phyloP scores from a whole-genome alignment of 2,113 vertebrate species.

The Meleagris gallopavo region DNA sequence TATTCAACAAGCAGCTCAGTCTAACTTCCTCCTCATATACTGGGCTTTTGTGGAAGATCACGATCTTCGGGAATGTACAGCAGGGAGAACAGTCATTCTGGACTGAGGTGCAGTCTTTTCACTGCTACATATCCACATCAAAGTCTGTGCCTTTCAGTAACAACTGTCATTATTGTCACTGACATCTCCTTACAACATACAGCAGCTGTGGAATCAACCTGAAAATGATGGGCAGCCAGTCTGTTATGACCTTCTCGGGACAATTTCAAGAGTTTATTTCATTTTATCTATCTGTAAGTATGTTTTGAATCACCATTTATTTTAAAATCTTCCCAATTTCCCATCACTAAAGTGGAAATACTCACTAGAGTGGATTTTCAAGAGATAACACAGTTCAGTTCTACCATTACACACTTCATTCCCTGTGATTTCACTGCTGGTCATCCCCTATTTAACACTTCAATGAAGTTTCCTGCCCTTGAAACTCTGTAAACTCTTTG shows the following conservation, averaged over 20 bases:
- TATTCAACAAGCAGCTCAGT: slow-evolving; percentile 47
- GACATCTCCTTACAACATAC: neutral
- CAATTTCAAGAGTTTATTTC: neutral
- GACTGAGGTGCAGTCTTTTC: neutral
- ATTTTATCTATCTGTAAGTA: neutral
- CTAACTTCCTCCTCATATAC: slow-evolving; percentile 30
- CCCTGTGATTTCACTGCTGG: neutral
- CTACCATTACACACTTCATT: neutral
- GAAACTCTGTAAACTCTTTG: neutral
- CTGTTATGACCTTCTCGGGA: neutral
- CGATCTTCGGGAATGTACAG: neutral
- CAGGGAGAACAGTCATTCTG: neutral
- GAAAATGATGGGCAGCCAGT: neutral
- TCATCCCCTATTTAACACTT: neutral
- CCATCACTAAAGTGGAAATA: neutral
- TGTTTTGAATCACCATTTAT: neutral
- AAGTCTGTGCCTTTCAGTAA: neutral
- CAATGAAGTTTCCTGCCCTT: neutral
- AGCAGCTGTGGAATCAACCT: neutral
- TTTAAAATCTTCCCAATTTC: neutral
- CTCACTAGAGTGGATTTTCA: neutral
- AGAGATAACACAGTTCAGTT: neutral
- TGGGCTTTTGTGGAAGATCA: slow-evolving; percentile 7
- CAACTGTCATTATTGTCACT: neutral
- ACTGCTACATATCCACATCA: neutral